These are phyloP conservation scores for Mesocentrotus franciscanus DNA, from an alignment of 53 echinoderm and acorn worm species.

Conservation along the genomic window DNA sequence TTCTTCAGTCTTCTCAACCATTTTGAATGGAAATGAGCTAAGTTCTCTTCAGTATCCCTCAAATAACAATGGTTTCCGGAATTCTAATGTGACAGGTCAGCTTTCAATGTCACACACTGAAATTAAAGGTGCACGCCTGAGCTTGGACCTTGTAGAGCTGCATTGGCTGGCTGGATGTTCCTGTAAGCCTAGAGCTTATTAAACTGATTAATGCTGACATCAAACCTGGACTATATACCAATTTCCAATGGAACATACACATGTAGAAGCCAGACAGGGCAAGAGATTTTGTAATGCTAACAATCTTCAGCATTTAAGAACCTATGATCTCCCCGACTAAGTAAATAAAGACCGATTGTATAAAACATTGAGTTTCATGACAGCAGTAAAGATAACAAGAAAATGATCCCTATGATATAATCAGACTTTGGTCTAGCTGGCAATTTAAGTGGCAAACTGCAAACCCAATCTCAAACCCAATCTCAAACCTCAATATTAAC, in stretches of 20 bases:
- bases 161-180: not conserved
- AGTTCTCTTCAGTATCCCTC: not conserved
- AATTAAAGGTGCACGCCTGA: not conserved
- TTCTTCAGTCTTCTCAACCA: not conserved
- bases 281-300: not conserved
- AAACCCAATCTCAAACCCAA: not conserved
- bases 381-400: not conserved
- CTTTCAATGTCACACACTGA: not conserved
- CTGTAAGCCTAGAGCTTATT: not conserved
- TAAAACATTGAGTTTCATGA: not conserved
- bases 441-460: no score
- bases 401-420: not conserved
- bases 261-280: not conserved
- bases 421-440: not conserved
- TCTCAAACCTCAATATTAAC: not conserved
- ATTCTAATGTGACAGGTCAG: not conserved
- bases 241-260: not conserved
- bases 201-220: not conserved
- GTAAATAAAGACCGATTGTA: not conserved
- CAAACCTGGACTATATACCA: not conserved
- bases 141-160: not conserved
- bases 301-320: not conserved
- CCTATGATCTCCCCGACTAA: not conserved
- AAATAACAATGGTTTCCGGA: constrained; percentile 6
- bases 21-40: not conserved